phyloP scores from a whole-genome alignment of 2,113 vertebrate genomes.

The Formicarius rufipectus region DNA sequence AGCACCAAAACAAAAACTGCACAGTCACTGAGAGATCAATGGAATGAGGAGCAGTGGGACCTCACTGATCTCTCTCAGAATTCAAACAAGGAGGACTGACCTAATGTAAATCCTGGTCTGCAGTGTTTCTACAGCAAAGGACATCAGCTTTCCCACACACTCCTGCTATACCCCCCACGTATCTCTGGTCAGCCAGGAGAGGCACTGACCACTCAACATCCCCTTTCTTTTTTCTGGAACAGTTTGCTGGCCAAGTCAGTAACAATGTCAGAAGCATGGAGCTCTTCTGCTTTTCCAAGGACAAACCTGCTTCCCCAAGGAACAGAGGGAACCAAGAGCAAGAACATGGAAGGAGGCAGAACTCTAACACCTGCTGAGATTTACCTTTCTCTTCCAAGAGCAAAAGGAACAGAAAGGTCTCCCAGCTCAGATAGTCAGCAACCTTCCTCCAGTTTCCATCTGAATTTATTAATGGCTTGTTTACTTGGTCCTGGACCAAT shows the following conservation, averaged over 20 bases:
- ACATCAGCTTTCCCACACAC: not conserved
- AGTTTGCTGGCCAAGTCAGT: not conserved
- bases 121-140: not conserved
- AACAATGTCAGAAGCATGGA: not conserved
- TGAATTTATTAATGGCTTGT: slow-evolving; percentile 39
- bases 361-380: not conserved
- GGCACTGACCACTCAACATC: not conserved
- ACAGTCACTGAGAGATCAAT: not conserved
- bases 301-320: not conserved
- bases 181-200: not conserved
- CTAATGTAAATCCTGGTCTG: not conserved
- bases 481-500: slow-evolving; percentile 40
- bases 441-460: slow-evolving; percentile 26
- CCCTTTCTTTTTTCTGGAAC: not conserved
- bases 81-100: not conserved
- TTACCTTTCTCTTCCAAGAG: not conserved
- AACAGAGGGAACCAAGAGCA: not conserved
- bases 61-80: not conserved
- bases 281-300: not conserved
- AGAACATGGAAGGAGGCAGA: not conserved
- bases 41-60: not conserved
- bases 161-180: not conserved
- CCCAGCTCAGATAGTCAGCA: not conserved
- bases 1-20: not conserved
- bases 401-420: slow-evolving; percentile 6